A percentile compares a stretch with the other conserved stretches of the same genome.
Evolutionary conservation across 2,888 invertebrate species (phyloP).

Genomic region (Lycophotia porphyrea): DNA sequence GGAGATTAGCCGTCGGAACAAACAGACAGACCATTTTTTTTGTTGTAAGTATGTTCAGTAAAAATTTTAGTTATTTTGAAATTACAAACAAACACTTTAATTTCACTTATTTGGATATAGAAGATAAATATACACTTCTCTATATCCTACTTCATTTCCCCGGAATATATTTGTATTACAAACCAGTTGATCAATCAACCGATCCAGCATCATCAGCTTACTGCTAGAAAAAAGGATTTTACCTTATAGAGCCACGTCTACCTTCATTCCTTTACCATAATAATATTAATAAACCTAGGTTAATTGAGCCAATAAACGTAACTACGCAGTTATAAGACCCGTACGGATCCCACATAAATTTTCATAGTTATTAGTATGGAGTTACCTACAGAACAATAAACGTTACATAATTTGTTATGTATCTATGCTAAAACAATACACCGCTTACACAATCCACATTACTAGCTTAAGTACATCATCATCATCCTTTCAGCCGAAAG

Average conservation of each 20-base stretch:
- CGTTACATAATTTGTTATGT: no score
- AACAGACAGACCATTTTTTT: no score
- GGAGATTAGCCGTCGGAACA: no score
- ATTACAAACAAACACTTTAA: no score
- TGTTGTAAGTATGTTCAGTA: no score
- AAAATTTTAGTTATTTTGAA: no score
- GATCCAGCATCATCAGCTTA: background rate
- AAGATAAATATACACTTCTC: background rate
- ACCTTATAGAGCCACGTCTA: background rate
- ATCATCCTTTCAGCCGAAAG: no score
- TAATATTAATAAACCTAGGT: background rate
- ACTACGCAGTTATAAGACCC: background rate
- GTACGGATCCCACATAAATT: conserved; percentile 2
- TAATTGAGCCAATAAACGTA: conserved; percentile 17
- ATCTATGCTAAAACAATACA: conserved; percentile 18
- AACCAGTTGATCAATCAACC: background rate
- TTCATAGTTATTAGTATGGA: conserved; percentile 19
- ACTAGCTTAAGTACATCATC: no score
- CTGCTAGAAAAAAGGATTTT: background rate
- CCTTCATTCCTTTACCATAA: background rate
- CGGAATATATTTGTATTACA: background rate
- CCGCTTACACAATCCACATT: conserved; percentile 15
- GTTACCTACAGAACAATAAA: conserved; percentile 11
- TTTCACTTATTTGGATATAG: no score
- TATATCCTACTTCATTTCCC: background rate